Base-by-base conservation (phyloP, 2,888 invertebrate genomes). In the Eledone cirrhosa region DNA sequence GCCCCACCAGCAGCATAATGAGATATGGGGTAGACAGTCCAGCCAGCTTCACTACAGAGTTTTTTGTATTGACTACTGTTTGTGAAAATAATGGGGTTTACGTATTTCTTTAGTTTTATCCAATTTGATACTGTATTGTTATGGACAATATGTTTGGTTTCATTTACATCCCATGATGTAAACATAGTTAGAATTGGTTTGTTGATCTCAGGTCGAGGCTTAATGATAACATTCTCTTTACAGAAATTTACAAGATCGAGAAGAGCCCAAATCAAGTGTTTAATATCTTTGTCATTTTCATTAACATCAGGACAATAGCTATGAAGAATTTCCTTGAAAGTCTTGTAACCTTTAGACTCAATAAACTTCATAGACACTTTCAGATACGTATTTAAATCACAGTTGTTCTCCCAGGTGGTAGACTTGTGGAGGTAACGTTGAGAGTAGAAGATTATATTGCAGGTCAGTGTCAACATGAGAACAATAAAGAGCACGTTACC, bases 61-160 rank as follows among this genome's bases (percentile, higher is more conserved):
- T 74, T 48, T 5, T n/a, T 77, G 48, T 81, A 75, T 24, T 69
- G 65, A 0, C 80, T 74, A 74, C 83, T 81, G 76, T 84, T 85
- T 48, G 84, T 80, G 78, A 84, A 85, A 16, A 85, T 47, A 69
- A 85, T 80, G 24, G 84, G 65, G 48, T 83, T 82, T 29, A 83
- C 81, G 33, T 77, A 78, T 11, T 82, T 81, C 69, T 80, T 81
- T 31, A 84, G 82, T 31, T 77, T 72, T 13, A 82, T 82, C 85
- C 85, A 85, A 77, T 85, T 85, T 5, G 67, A 72, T 24, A 84
- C 59, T 11, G 85, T 85, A 48, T 84, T 84, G 24, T 81, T 81
- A 80, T 84, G 83, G 24, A 85, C 82, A 11, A 65, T 47, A 27
- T 79, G 27, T 77, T 83, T 84, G 65, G 82, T 83, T 27, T 76